Base-by-base conservation (phyloP, 1,140 invertebrate genomes). In the Whitmania pigra region DNA sequence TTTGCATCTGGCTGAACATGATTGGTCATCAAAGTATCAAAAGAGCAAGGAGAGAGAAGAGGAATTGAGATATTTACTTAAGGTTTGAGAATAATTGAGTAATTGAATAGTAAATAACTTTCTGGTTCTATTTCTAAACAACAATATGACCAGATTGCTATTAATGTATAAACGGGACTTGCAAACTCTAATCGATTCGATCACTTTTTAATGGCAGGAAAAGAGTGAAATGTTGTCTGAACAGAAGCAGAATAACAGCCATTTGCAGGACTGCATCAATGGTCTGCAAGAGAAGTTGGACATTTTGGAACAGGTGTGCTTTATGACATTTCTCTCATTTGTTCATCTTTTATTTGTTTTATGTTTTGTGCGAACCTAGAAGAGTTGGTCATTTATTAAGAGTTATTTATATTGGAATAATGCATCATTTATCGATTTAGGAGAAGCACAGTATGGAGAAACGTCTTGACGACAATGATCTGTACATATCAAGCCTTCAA, bases 401-500 rank as follows among this genome's bases (percentile, higher is more conserved):
- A 15, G 9, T 63, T 5, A 18, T 68, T 68, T 7, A 15, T 31
- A n/a, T n/a, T n/a, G 36, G 7, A 2, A 20, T 2, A 27, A 67
- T 67, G 31, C 29, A 2, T 20, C 5, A 13, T 22, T 68, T 11
- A 0, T 22, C 17, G 27, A 63, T 72, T 15, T 66, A 79, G 78
- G 75, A 78, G 29, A 72, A 68, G 36, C 63, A 71, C 11, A 66
- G 60, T 20, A 63, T 74, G 7, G 72, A 75, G 60, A 66, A 69
- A 18, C 75, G 69, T 27, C n/a, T 79, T 15, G 71, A 71, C 2
- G 72, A 74, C 25, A 68, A 76, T 49, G 73, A 77, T 40, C 72
- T 29, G 20, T 74, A 76, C 36, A 75, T 79, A 17, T 60, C 40
- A 17, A 53, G 36, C 13, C 71, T 79, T 31, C 75, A 76, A 72